Conservation (phyloP, 2,888 invertebrate genomes). For the Baronia brevicornis region DNA sequence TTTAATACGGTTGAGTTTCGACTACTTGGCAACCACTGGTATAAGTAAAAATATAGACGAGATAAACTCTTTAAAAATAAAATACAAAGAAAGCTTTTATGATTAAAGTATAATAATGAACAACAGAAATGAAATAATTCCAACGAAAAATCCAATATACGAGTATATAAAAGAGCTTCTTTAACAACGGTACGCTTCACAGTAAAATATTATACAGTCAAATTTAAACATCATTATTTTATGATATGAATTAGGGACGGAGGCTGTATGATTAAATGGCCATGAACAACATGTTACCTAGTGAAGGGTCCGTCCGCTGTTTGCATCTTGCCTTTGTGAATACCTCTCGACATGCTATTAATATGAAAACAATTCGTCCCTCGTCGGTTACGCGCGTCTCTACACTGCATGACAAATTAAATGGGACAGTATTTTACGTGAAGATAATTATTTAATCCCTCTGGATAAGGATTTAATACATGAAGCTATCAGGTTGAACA, state of each 20-base stretch:
- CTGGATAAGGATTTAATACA: no score
- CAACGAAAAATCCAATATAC: no score
- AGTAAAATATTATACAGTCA: not conserved
- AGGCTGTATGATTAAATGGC: slow-evolving; percentile 39
- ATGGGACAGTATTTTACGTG: not conserved
- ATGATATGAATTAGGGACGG: slow-evolving; percentile 4
- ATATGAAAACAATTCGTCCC: slow-evolving; percentile 74
- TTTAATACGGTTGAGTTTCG: no score
- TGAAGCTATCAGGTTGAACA: no score
- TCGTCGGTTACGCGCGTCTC: slow-evolving; percentile 39
- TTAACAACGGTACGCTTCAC: not conserved
- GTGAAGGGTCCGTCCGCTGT: slow-evolving; percentile 30
- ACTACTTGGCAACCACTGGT: no score
- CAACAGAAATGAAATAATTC: no score
- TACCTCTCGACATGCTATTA: slow-evolving; percentile 68
- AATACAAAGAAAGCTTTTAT: no score
- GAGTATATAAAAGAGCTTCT: not conserved
- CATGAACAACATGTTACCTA: slow-evolving; percentile 42
- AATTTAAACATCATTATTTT: slow-evolving; percentile 13
- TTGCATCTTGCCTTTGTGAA: slow-evolving; percentile 42
- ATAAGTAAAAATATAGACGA: no score
- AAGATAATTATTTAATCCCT: slow-evolving; percentile 1
- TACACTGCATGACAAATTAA: slow-evolving; percentile 39
- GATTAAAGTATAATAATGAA: no score
- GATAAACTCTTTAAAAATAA: no score